Percentiles rank a stretch among this genome's conserved stretches.
phyloP scores from a whole-genome alignment of 2,113 vertebrate genomes.

The Epinephelus moara region DNA sequence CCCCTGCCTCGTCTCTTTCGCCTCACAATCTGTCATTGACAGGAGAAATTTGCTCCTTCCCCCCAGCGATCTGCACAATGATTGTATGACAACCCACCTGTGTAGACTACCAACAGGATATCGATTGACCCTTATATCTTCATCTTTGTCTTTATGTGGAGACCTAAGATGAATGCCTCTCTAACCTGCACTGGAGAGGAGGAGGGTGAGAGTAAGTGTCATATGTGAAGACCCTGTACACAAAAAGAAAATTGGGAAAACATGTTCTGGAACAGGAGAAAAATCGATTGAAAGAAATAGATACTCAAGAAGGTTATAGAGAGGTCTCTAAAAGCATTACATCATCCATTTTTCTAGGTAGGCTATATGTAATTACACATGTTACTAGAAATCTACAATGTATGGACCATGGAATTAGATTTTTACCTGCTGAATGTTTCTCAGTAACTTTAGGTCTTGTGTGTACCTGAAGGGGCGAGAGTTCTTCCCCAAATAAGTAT shows the following conservation, averaged over 20 bases:
- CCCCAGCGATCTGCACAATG: constrained; percentile 48
- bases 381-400: background rate
- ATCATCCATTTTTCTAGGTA: background rate
- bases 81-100: constrained; percentile 70
- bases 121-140: constrained; percentile 65
- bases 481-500: background rate
- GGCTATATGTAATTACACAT: background rate
- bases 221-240: background rate
- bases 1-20: constrained; percentile 3
- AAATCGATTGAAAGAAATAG: background rate
- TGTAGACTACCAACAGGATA: constrained; percentile 65
- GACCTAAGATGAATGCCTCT: constrained; percentile 43
- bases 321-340: background rate
- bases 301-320: background rate
- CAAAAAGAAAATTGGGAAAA: background rate
- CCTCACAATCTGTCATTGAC: constrained; percentile 52
- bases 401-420: background rate
- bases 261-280: background rate
- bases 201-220: background rate
- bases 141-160: constrained; percentile 58
- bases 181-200: constrained; percentile 17
- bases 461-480: too few species aligned
- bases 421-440: background rate
- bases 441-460: background rate
- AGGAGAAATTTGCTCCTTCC: constrained; percentile 52